Evolutionary conservation across 1,140 invertebrate species (phyloP), one percentile per base, ranked within the genome.

Genomic region (Aphelinus atriplicis): DNA sequence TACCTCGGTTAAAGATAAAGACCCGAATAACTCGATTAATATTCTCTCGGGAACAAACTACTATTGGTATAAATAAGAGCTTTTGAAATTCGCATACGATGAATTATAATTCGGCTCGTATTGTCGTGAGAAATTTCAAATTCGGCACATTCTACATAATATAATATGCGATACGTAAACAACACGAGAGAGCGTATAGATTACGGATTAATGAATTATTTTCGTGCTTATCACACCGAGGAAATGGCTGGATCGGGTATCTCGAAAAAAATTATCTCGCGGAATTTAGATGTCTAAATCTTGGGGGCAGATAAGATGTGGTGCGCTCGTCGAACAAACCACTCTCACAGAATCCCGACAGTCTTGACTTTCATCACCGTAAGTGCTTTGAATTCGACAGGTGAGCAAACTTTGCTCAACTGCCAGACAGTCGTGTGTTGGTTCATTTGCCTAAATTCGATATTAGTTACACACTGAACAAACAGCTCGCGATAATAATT

Each of bases 361-460:
- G 45, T 50, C 43, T 53, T 71, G 10, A 55, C 50, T 63, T 10
- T 7, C 42, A 71, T 71, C 43, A 5, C n/a, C 55, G 43, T 10
- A 64, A 26, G 45, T 57, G 7, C 47, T 72, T 48, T 62, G 2
- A 47, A 56, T 64, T 48, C 4, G 43, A 48, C 45, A 51, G 51
- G 26, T 9, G 50, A 71, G n/a, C 43, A 56, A 71, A 63, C 60
- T 71, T 71, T 71, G 51, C 45, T 55, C 70, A 56, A 55, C 51
- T 56, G 70, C 45, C 62, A 56, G 5, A 56, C 1, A 7, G 47
- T 42, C 43, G 56, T 60, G 61, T 55, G 47, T 55, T 60, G 55
- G 55, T 48, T 45, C 61, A 64, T 71, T 71, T 71, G 51, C 60
- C 61, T 71, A 63, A 71, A 71, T 71, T 71, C 10, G 7, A 71